phyloP scores from a whole-genome alignment of 2,113 vertebrate species.

The Dicerorhinus sumatrensis region DNA sequence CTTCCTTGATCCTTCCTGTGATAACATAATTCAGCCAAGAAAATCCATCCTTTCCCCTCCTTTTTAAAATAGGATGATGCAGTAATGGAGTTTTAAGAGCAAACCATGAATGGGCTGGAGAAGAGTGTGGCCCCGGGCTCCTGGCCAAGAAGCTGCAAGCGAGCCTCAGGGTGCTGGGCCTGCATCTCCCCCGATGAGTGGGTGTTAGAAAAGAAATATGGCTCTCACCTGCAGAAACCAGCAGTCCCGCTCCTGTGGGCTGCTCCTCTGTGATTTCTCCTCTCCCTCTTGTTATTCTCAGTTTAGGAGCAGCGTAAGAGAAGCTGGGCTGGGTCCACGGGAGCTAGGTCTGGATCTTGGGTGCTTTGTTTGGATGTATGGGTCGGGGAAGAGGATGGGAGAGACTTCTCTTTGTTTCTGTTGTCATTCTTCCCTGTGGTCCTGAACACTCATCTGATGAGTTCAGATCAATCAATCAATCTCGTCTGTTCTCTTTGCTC shows the following conservation, averaged over 20 bases:
- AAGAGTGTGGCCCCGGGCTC: not conserved
- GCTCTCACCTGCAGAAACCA: not conserved
- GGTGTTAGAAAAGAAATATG: constrained; percentile 29
- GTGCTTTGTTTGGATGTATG: not conserved
- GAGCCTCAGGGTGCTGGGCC: not conserved
- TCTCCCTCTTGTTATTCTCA: constrained; percentile 5
- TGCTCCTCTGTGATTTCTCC: constrained; percentile 40
- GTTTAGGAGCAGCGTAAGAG: constrained; percentile 42
- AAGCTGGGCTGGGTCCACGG: constrained; percentile 27
- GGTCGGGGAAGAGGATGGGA: not conserved
- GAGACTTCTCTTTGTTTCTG: constrained; percentile 53
- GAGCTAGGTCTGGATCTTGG: not conserved
- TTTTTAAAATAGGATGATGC: not conserved
- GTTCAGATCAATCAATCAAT: constrained; percentile 82
- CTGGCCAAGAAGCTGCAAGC: not conserved
- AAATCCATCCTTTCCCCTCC: not conserved
- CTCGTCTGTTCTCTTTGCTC: constrained; percentile 79
- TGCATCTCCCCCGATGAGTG: constrained; percentile 4
- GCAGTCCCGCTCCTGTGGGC: not conserved
- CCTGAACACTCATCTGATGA: constrained; percentile 77
- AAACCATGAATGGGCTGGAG: not conserved
- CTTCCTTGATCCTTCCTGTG: not conserved
- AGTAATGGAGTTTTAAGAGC: constrained; percentile 29
- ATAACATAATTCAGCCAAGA: not conserved
- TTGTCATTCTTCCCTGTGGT: constrained; percentile 52